These are phyloP conservation scores for Albula goreensis DNA, from an alignment of 2,113 vertebrate species.

Conservation along the genomic window DNA sequence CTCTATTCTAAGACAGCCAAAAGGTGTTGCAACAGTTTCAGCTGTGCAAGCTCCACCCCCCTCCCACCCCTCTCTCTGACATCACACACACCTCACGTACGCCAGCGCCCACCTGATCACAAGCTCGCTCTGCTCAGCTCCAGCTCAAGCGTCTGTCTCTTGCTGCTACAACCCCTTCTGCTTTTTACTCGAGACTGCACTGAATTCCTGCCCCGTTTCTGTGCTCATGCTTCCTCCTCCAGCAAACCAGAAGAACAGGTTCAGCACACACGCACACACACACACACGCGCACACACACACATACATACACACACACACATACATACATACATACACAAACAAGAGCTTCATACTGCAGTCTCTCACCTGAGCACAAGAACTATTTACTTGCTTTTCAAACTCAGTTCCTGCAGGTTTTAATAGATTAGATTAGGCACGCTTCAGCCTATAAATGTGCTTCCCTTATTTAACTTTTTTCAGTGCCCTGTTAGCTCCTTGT, in stretches of 20 bases:
- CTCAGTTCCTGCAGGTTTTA: constrained; percentile 7
- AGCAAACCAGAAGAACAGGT: constrained; percentile 65
- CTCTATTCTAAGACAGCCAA: constrained; percentile 66
- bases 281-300: background rate
- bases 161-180: constrained; percentile 9
- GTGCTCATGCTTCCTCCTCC: constrained; percentile 10
- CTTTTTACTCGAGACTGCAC: constrained; percentile 16
- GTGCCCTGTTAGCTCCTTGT: constrained; percentile 25
- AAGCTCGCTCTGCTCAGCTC: background rate
- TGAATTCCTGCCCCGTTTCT: constrained; percentile 31
- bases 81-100: constrained; percentile 67
- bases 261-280: constrained; percentile 23
- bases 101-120: constrained; percentile 51
- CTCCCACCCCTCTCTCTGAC: constrained; percentile 71
- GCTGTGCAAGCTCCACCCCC: constrained; percentile 58
- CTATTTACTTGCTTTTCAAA: constrained; percentile 30
- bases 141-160: constrained; percentile 7
- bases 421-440: background rate
- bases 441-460: constrained; percentile 5
- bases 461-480: constrained; percentile 29
- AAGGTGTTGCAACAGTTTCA: constrained; percentile 81
- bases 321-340: constrained; percentile 11
- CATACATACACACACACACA: background rate
- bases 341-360: constrained; percentile 5
- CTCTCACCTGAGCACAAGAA: constrained; percentile 31